Base-by-base conservation (phyloP, 2,888 invertebrate species). In the Drosophila dives region DNA sequence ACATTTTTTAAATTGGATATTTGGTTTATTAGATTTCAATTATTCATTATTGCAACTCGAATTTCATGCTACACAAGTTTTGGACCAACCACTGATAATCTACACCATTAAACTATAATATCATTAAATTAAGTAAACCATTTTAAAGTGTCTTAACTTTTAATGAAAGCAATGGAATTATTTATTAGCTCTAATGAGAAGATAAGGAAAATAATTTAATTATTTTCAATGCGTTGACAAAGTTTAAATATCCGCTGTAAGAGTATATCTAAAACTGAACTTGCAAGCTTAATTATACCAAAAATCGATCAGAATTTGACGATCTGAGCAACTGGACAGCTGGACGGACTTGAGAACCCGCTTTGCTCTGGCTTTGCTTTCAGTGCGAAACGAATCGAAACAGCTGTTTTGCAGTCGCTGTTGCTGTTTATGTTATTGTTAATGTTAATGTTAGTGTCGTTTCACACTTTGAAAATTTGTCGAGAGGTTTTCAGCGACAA, bases 381-480 rank as follows among this genome's bases (percentile, higher is more conserved):
- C 23, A 45, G 15, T 15, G 23, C 45, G 20, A 12, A 45, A 45
- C 45, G 15, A 45, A 8, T 58, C 65, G 65, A 55, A 82, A 81
- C 84, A 84, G 81, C 81, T 81, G 84, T 81, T 81, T 74, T 70
- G 77, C 60, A 66, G 64, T 64, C 53, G 61, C n/a, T 34, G 72
- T 15, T 36, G 48, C 29, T 49, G 34, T 17, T 17, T 48, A 12
- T 36, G 5, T 32, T 55, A 17, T 8, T 33, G 54, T 42, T 62
- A 59, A 42, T 48, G 53, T 38, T 67, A 34, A 32, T 51, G 78
- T 33, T 65, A 48, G 54, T 53, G 77, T 64, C 68, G 80, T 69
- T 83, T 83, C 86, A 83, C 86, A 86, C 83, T 83, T 83, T 78
- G 83, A 72, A 81, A 83, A 83, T 73, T 81, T 80, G 77, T 85